Base-by-base conservation (phyloP, 2,113 vertebrate genomes). In the Sinocyclocheilus anshuiensis region DNA sequence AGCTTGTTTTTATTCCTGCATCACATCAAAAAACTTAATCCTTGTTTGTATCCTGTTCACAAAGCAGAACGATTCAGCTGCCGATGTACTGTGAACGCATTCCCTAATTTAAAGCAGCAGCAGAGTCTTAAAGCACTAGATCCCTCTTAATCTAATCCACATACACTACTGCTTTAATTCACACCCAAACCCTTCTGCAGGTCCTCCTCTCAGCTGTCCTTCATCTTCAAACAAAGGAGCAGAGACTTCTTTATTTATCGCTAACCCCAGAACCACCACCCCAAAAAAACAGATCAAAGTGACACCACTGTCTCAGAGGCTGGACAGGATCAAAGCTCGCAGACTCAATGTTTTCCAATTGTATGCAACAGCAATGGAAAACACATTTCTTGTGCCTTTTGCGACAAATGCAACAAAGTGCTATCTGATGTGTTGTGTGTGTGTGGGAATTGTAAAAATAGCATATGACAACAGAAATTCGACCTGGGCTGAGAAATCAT, bases 281-380 rank as follows among this genome's bases (percentile, higher is more conserved):
- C 83, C 83, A 76, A 86, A 89, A 80, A 86, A 89, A 80, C 85
- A 89, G 76, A 87, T 88, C 86, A 91, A 92, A 89, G 90, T 90
- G 36, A 69, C 85, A 80, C 55, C 85, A 76, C 48, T 61, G 84
- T 85, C 82, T 85, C 74, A 88, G 85, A 85, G 75, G 22, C 86
- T 90, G 93, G 93, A 94, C 11, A 79, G 86, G n/a, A 94, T 94
- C 86, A 95, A 92, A 87, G 93, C 84, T 0, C 88, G 92, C 84
- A 87, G 84, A 89, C 94, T 93, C 36, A 11, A 12, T 42, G 42
- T 42, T 42, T 42, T 42, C 42, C 8, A 42, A 42, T 42, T 42
- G 42, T 8, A 42, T 42, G 7, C 8, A 7, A 36, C 36, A 36
- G 36, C 36, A 36, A 36, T 36, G 1, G 8, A 42, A 42, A 48